Conservation (phyloP, 1,140 invertebrate species). For the Brachionus rotundiformis region DNA sequence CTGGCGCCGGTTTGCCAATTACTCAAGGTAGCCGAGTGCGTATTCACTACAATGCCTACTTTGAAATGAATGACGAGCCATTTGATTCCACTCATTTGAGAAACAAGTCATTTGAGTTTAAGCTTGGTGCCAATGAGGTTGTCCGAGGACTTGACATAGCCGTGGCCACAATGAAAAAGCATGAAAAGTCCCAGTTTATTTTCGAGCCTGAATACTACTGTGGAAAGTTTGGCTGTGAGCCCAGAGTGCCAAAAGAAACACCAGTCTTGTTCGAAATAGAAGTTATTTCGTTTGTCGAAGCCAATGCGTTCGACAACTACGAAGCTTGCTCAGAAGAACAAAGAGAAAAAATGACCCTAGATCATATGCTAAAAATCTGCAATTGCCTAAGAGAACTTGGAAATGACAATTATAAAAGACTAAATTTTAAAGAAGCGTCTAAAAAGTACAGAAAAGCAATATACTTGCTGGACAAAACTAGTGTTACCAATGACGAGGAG, state of each 20-base stretch:
- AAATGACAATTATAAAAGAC: slow-evolving; percentile 42
- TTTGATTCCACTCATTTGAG: slow-evolving; percentile 51
- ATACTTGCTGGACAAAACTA: slow-evolving; percentile 42
- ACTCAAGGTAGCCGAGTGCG: slow-evolving; percentile 2
- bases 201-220: slow-evolving; percentile 42
- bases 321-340: not conserved
- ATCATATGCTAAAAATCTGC: slow-evolving; percentile 44
- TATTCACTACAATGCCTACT: slow-evolving; percentile 51
- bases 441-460: slow-evolving; percentile 44
- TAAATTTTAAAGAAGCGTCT: slow-evolving; percentile 26
- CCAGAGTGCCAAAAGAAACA: slow-evolving; percentile 44
- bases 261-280: slow-evolving; percentile 39
- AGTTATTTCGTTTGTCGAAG: slow-evolving; percentile 25
- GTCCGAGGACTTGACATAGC: slow-evolving; percentile 30
- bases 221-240: slow-evolving; percentile 50
- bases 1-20: slow-evolving; percentile 9
- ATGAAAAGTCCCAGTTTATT: slow-evolving; percentile 51
- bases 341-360: slow-evolving; percentile 1
- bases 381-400: slow-evolving; percentile 48
- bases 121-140: slow-evolving; percentile 15
- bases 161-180: slow-evolving; percentile 22
- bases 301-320: slow-evolving; percentile 15
- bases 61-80: slow-evolving; percentile 52
- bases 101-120: slow-evolving; percentile 33
- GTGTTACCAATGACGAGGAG: not conserved